phyloP scores from a whole-genome alignment of 2,888 invertebrate species.

The Hoplodrina blanda region DNA sequence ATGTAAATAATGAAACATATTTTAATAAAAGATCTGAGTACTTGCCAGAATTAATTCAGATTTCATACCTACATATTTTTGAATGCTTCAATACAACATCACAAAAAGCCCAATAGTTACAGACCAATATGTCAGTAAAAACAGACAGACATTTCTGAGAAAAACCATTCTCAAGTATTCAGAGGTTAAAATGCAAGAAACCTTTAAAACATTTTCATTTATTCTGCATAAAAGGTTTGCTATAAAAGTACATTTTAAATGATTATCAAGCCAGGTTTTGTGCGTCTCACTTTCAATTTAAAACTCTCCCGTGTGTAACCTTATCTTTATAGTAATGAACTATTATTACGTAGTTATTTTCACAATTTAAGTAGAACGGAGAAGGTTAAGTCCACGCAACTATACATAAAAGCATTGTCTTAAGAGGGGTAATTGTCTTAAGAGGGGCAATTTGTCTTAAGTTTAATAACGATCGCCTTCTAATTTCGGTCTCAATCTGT shows the following conservation, averaged over 20 bases:
- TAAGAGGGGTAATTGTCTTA: too few relatives aligned
- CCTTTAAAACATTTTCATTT: conserved; percentile 25
- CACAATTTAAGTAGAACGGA: not conserved
- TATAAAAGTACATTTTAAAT: conserved; percentile 27
- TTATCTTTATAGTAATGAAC: conserved; percentile 35
- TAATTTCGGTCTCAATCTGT: too few relatives aligned
- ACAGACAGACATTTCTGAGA: not conserved
- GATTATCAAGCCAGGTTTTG: conserved; percentile 21
- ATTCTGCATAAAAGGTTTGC: conserved; percentile 20
- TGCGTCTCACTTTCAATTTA: conserved; percentile 32
- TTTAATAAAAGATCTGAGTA: not conserved
- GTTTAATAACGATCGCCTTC: not conserved
- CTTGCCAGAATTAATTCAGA: not conserved
- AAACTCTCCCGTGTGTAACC: conserved; percentile 17
- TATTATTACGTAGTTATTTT: conserved; percentile 16
- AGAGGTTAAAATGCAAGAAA: not conserved
- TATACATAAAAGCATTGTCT: too few relatives aligned
- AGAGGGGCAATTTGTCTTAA: too few relatives aligned
- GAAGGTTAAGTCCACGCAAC: not conserved
- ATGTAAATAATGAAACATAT: too few relatives aligned
- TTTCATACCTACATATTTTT: not conserved
- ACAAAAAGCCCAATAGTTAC: not conserved
- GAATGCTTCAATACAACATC: conserved; percentile 5
- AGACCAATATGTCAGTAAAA: conserved; percentile 1
- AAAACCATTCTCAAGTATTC: conserved; percentile 1